These are phyloP conservation scores for Telmatherina bonti DNA, from an alignment of 2,797 vertebrate genomes.

Conservation along the genomic window DNA sequence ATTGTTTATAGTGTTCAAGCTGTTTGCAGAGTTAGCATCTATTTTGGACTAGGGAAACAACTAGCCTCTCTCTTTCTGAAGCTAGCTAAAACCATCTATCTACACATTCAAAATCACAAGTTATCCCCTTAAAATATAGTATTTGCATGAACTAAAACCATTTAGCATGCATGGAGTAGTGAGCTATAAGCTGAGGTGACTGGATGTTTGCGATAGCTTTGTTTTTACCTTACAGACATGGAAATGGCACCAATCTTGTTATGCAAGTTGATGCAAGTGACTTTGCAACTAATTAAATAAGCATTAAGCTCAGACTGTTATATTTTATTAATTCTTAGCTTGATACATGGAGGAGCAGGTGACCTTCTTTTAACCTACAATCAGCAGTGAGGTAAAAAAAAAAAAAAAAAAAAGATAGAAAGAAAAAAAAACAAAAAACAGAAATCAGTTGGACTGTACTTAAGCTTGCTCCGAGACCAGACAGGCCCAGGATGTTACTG, in stretches of 20 bases:
- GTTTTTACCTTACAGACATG: not conserved
- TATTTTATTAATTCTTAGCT: not conserved
- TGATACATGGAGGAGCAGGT: conserved; percentile 23
- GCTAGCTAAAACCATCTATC: too few relatives aligned
- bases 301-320: not conserved
- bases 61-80: too few relatives aligned
- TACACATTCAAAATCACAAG: too few relatives aligned
- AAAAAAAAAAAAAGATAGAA: too few relatives aligned
- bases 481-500: conserved; percentile 53
- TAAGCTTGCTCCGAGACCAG: conserved; percentile 62
- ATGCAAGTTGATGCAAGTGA: not conserved
- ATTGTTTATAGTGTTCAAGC: too few relatives aligned
- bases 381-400: conserved; percentile 15
- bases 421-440: conserved; percentile 23
- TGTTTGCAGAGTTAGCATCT: too few relatives aligned
- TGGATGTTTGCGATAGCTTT: not conserved
- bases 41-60: too few relatives aligned
- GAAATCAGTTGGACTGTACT: conserved; percentile 26
- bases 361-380: conserved; percentile 28
- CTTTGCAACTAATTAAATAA: not conserved
- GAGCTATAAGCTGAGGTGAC: not conserved
- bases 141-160: too few relatives aligned
- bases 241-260: not conserved
- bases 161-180: too few relatives aligned
- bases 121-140: too few relatives aligned